Evolutionary conservation across 2,888 invertebrate species (phyloP), one percentile per base, ranked within the genome.

Genomic region (Hesperia comma): DNA sequence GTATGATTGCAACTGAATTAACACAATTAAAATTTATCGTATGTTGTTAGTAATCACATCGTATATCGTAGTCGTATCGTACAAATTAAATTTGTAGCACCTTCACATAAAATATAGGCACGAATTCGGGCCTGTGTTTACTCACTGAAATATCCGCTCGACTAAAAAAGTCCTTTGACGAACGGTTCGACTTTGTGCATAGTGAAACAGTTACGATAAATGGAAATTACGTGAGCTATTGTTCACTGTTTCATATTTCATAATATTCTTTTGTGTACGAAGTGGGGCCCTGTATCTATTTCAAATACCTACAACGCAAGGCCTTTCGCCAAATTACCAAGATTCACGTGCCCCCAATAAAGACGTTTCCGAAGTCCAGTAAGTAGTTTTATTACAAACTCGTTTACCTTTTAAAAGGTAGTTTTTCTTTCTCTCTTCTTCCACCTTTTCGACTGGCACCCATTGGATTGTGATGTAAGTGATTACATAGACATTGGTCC

Each of bases 111-210:
- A 63, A 61, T 63, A 67, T 64, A n/a, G n/a, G n/a, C n/a, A 53
- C 49, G 43, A 53, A 64, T 60, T 67, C 53, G 33, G 53, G 26
- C 40, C 63, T 63, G 62, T 69, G 68, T 73, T 71, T 72, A 69
- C 61, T 63, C 57, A 49, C 63, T 69, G 68, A 71, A 73, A 71
- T 70, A 73, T 72, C 55, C 69, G 69, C 57, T 43, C 63, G 37
- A 60, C 69, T 55, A 67, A 69, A 33, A 67, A 71, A 68, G 67
- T 70, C 70, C 57, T 64, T 54, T 61, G 63, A 63, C 61, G 61
- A 15, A 51, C 56, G 49, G 17, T 55, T 32, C 56, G 41, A 61
- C 73, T 74, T 73, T 74, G 75, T 74, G 74, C 71, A 75, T 74
- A 75, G 68, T 58, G 67, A 69, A 75, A 69, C 64, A 68, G 69